Evolutionary conservation across 1,140 invertebrate genomes (phyloP).

Genomic region (Ericerus pela): DNA sequence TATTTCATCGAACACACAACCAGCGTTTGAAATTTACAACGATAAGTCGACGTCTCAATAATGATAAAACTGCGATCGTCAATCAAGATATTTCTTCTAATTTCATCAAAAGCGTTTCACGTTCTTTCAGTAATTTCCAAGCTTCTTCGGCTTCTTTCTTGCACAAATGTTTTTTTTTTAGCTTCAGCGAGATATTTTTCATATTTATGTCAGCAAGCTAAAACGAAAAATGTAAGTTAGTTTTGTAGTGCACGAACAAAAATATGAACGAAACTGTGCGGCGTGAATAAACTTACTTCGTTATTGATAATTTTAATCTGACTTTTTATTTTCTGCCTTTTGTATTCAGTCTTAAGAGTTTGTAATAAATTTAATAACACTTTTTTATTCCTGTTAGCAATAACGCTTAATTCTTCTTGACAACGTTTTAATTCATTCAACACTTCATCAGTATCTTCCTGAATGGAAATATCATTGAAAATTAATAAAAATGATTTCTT

Average conservation of each 20-base stretch:
- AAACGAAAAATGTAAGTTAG: not conserved
- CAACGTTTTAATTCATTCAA: constrained; percentile 68
- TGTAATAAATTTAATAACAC: constrained; percentile 45
- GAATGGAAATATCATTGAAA: constrained; percentile 24
- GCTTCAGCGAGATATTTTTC: not conserved
- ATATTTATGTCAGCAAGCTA: constrained; percentile 2
- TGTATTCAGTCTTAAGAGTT: constrained; percentile 45
- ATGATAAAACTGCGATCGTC: no score
- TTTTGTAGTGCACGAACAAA: not conserved
- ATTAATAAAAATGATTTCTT: not conserved
- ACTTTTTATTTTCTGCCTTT: constrained; percentile 47
- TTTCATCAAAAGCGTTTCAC: not conserved
- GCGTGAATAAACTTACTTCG: constrained; percentile 41
- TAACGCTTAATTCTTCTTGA: constrained; percentile 55
- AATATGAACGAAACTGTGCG: not conserved
- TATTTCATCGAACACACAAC: no score
- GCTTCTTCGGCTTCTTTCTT: constrained; percentile 8
- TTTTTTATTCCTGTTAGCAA: constrained; percentile 51
- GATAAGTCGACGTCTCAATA: no score
- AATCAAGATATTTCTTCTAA: constrained; percentile 5
- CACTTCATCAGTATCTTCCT: constrained; percentile 68
- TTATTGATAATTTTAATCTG: constrained; percentile 51
- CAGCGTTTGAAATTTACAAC: no score
- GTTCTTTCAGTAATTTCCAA: constrained; percentile 2
- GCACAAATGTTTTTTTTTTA: constrained; percentile 1